Conservation (phyloP, 2,888 invertebrate genomes). For the Papilio elwesi region DNA sequence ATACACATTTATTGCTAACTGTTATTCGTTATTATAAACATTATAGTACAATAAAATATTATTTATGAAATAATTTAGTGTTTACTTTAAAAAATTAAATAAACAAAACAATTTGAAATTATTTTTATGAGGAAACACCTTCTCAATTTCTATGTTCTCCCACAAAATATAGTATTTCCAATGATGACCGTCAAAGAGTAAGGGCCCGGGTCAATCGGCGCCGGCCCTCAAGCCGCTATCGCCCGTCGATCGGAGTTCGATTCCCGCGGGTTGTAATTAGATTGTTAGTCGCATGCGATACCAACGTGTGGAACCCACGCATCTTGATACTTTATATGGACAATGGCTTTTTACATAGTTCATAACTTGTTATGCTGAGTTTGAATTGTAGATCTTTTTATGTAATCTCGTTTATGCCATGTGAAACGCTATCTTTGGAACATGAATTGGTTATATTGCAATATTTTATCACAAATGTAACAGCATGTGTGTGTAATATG, state of each 20-base stretch:
- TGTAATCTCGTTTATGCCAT: neutral
- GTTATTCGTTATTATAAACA: no score
- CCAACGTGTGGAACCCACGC: constrained; percentile 60
- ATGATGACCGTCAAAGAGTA: constrained; percentile 10
- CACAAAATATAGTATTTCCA: constrained; percentile 14
- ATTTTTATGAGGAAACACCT: no score
- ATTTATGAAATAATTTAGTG: no score
- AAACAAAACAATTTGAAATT: no score
- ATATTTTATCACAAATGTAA: neutral
- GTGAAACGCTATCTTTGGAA: neutral
- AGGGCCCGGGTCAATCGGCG: constrained; percentile 57
- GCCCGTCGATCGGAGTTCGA: constrained; percentile 76
- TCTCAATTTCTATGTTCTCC: neutral
- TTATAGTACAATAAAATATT: no score
- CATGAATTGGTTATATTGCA: neutral
- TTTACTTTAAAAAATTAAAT: no score
- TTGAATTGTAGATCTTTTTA: neutral
- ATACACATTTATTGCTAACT: no score
- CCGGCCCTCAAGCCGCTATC: constrained; percentile 60
- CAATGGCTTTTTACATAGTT: constrained; percentile 54
- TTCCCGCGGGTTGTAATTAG: constrained; percentile 82
- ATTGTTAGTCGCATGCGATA: constrained; percentile 83
- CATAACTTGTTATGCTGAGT: neutral
- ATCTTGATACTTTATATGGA: constrained; percentile 62
- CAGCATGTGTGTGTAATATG: neutral